Conservation (phyloP, 35 echinoderm and acorn worm genomes). For the Nesometra sesokonis region DNA sequence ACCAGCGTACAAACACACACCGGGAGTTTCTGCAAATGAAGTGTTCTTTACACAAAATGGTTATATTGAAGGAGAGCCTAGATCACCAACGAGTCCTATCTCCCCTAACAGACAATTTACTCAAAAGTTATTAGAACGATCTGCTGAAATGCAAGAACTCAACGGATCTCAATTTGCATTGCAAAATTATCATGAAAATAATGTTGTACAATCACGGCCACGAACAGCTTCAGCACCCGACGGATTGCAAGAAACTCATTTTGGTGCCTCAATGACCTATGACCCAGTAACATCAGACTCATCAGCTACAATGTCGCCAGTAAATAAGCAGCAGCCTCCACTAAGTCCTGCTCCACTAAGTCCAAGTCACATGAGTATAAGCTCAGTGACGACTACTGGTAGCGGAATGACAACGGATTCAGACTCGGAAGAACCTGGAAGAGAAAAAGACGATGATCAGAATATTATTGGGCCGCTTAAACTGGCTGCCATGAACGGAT, state of each 20-base stretch:
- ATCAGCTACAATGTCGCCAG: background rate
- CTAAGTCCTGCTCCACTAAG: background rate
- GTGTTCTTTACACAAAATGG: conserved; percentile 7
- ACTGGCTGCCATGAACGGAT: conserved; percentile 93
- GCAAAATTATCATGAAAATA: background rate
- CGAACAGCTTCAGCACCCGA: background rate
- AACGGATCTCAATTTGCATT: background rate
- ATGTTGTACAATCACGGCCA: background rate
- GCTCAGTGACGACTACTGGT: background rate
- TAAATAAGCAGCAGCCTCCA: background rate
- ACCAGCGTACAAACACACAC: conserved; percentile 34
- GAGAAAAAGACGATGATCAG: background rate
- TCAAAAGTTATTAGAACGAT: background rate
- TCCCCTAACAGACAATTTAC: background rate
- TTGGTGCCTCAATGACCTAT: background rate
- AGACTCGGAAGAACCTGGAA: background rate
- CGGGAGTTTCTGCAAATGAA: background rate
- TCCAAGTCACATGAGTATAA: background rate
- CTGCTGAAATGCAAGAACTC: background rate
- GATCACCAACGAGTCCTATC: background rate
- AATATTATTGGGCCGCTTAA: conserved; percentile 69
- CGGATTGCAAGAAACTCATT: background rate
- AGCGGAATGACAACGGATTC: background rate
- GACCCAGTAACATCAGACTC: background rate
- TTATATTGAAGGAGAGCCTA: conserved; percentile 25